These are phyloP conservation scores for Cordilura impudica DNA, from an alignment of 2,888 invertebrate species.

Conservation along the genomic window DNA sequence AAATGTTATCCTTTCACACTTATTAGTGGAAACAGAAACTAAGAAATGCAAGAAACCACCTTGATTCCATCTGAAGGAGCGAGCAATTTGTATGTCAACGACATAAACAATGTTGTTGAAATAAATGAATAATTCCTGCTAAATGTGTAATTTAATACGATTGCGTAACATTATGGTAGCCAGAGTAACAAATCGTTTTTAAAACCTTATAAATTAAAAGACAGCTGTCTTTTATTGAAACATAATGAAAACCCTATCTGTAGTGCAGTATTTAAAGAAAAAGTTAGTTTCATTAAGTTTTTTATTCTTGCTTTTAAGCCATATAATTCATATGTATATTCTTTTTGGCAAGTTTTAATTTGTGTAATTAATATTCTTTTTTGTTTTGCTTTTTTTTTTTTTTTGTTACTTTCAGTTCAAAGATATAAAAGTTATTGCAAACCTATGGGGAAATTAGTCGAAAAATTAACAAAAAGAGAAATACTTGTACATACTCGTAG, in stretches of 20 bases:
- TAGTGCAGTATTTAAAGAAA: neutral
- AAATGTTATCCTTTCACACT: conserved; percentile 64
- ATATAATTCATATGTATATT: neutral
- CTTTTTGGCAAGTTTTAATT: neutral
- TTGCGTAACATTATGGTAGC: conserved; percentile 37
- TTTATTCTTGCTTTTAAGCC: neutral
- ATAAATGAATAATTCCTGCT: conserved; percentile 27
- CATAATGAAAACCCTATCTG: neutral
- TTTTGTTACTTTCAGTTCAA: neutral
- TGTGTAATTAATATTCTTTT: neutral
- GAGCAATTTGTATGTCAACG: conserved; percentile 27
- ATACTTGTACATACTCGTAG: neutral
- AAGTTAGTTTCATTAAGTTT: neutral
- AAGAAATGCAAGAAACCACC: conserved; percentile 26
- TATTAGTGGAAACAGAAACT: neutral
- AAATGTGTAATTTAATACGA: conserved; percentile 51
- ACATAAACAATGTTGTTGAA: conserved; percentile 3
- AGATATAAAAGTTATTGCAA: neutral
- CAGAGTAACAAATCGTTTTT: neutral
- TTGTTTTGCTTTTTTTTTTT: neutral
- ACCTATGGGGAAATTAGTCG: conserved; percentile 51
- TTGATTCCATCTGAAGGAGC: conserved; percentile 41
- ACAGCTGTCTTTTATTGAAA: conserved; percentile 22
- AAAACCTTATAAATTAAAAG: conserved; percentile 41
- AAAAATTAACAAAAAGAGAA: too few relatives aligned